A percentile compares a stretch with the other conserved stretches of the same genome.
Conservation (phyloP, 2,888 invertebrate genomes). For the Drosophila tripunctata region DNA sequence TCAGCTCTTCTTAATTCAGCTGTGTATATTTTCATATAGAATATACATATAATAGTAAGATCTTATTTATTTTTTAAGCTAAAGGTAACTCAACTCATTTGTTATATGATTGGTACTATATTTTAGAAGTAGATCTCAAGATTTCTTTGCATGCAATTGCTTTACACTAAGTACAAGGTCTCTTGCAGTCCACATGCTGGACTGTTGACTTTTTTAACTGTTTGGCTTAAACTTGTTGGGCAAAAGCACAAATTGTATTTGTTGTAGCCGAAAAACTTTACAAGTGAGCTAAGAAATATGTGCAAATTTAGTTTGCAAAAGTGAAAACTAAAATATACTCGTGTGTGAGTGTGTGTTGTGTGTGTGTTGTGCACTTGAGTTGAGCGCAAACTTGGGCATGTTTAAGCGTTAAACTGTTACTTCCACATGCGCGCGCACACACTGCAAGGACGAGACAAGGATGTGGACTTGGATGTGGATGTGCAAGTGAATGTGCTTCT, state of each 20-base stretch:
- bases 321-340: conserved; percentile 51
- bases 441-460: conserved; percentile 7
- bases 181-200: too few relatives aligned
- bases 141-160: too few relatives aligned
- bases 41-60: too few relatives aligned
- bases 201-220: too few relatives aligned
- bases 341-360: conserved; percentile 15
- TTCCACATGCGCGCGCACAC: conserved; percentile 69
- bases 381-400: conserved; percentile 69
- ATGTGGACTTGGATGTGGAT: conserved; percentile 7
- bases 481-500: conserved; percentile 2
- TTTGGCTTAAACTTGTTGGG: conserved; percentile 28
- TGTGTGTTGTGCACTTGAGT: conserved; percentile 40
- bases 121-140: too few relatives aligned
- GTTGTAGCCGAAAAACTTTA: conserved; percentile 49
- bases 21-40: too few relatives aligned
- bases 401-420: conserved; percentile 77
- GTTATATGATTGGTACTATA: too few relatives aligned
- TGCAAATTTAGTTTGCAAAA: conserved; percentile 62
- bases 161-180: too few relatives aligned
- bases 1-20: too few relatives aligned
- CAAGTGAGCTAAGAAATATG: conserved; percentile 55
- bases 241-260: conserved; percentile 65
- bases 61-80: too few relatives aligned
- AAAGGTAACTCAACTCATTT: too few relatives aligned